A percentile compares a stretch with the other conserved stretches of the same genome.
These are phyloP conservation scores for Neomorphus geoffroyi DNA, from an alignment of 2,797 vertebrate species.

Conservation along the genomic window DNA sequence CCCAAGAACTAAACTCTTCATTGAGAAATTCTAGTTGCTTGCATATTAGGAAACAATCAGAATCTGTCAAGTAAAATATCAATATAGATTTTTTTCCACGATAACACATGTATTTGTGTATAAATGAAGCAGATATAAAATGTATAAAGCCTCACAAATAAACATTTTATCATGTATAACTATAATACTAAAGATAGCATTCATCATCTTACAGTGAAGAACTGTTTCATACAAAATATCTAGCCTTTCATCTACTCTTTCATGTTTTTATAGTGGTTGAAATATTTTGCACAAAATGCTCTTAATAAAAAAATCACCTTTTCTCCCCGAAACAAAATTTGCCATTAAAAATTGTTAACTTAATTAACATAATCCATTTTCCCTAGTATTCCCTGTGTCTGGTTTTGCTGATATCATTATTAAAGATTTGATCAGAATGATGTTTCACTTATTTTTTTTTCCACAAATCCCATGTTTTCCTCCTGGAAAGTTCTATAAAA, in stretches of 20 bases:
- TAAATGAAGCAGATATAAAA: neutral
- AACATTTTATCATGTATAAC: neutral
- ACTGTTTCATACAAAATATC: neutral
- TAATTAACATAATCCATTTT: constrained; percentile 47
- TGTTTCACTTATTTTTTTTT: constrained; percentile 25
- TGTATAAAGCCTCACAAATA: neutral
- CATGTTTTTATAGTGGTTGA: neutral
- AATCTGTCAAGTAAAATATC: neutral
- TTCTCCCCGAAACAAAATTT: neutral
- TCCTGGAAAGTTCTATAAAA: neutral
- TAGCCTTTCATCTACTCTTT: neutral
- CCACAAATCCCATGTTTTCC: neutral
- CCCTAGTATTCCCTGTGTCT: neutral
- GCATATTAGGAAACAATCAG: neutral
- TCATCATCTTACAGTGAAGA: neutral
- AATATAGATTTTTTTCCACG: neutral
- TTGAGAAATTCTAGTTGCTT: neutral
- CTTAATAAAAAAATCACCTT: neutral
- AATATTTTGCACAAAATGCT: neutral
- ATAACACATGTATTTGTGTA: neutral
- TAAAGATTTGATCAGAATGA: constrained; percentile 22
- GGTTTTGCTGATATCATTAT: constrained; percentile 29
- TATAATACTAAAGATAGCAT: neutral
- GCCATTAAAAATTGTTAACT: constrained; percentile 16
- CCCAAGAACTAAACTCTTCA: neutral